These are phyloP conservation scores for Chelonus formosanus DNA, from an alignment of 2,888 invertebrate genomes.

Conservation along the genomic window DNA sequence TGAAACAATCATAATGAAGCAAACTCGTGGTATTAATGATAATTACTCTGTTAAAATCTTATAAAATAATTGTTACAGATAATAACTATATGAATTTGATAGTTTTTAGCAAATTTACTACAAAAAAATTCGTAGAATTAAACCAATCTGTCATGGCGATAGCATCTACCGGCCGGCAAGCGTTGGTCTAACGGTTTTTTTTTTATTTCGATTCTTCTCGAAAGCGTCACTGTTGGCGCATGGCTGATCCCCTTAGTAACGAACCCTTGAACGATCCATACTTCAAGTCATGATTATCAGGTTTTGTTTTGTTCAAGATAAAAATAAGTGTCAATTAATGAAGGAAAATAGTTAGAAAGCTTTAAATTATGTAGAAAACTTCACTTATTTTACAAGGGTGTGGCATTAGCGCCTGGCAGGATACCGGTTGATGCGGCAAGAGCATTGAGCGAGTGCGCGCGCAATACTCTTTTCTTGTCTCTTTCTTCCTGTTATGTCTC, in stretches of 20 bases:
- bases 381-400: constrained; percentile 49
- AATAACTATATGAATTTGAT: no score
- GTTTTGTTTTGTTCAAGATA: not conserved
- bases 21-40: no score
- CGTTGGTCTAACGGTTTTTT: constrained; percentile 49
- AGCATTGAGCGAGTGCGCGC: constrained; percentile 63
- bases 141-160: constrained; percentile 53
- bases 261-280: not conserved
- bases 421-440: constrained; percentile 55
- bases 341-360: not conserved
- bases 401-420: constrained; percentile 50
- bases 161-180: constrained; percentile 47
- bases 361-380: not conserved
- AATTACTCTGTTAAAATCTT: no score
- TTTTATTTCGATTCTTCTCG: constrained; percentile 22
- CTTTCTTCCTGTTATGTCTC: constrained; percentile 28
- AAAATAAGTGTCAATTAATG: constrained; percentile 2
- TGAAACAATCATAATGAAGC: no score
- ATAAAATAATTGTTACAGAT: no score
- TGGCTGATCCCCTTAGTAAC: constrained; percentile 27
- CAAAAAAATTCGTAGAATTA: not conserved
- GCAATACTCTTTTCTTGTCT: constrained; percentile 45
- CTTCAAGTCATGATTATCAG: constrained; percentile 2
- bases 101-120: no score
- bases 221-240: constrained; percentile 31